Evolutionary conservation across 2,888 invertebrate species (phyloP).

Genomic region (Phortica magna): DNA sequence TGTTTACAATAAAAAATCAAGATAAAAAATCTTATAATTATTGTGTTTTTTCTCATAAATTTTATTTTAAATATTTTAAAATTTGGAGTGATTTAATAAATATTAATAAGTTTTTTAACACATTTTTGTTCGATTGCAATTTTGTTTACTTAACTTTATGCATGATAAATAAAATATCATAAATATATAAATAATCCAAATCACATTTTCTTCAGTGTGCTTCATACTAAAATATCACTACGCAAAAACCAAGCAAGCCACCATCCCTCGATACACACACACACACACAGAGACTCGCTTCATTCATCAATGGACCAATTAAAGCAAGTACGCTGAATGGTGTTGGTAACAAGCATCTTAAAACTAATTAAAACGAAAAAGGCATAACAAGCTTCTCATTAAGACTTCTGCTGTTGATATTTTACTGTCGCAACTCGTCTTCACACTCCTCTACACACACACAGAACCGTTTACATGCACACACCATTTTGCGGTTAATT

Average conservation of each 20-base stretch:
- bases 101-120: too few species aligned
- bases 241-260: background rate
- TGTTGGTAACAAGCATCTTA: slow-evolving; percentile 69
- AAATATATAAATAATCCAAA: background rate
- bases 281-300: slow-evolving; percentile 17
- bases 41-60: too few species aligned
- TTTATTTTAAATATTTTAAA: too few species aligned
- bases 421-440: background rate
- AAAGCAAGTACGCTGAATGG: slow-evolving; percentile 61
- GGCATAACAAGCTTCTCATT: slow-evolving; percentile 73
- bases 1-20: too few species aligned
- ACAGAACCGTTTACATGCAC: slow-evolving; percentile 9
- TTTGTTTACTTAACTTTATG: background rate
- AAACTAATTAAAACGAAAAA: slow-evolving; percentile 73
- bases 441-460: slow-evolving; percentile 21
- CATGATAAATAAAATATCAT: background rate
- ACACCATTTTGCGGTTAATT: slow-evolving; percentile 74
- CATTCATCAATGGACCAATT: slow-evolving; percentile 74
- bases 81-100: background rate
- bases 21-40: too few species aligned
- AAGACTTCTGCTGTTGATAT: slow-evolving; percentile 51
- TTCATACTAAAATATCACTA: background rate
- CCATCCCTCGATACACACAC: slow-evolving; percentile 19
- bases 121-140: too few species aligned
- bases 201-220: background rate